These are phyloP conservation scores for Chelonus insularis DNA, from an alignment of 1,140 invertebrate species.

Conservation along the genomic window DNA sequence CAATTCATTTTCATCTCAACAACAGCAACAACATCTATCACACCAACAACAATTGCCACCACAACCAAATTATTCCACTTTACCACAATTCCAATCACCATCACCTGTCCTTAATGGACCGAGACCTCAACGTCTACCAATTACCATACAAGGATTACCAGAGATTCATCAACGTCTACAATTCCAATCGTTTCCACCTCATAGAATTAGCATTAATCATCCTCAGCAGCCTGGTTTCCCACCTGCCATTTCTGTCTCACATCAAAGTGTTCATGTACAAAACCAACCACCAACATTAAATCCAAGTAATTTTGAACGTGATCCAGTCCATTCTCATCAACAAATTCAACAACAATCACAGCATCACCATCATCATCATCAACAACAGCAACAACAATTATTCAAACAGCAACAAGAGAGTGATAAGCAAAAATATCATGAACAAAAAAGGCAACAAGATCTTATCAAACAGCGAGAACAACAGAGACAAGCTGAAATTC, in stretches of 20 bases:
- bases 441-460: constrained; percentile 38
- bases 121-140: constrained; percentile 42
- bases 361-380: constrained; percentile 25
- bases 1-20: constrained; percentile 49
- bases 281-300: constrained; percentile 32
- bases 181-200: constrained; percentile 42
- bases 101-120: constrained; percentile 31
- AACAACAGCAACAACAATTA: constrained; percentile 31
- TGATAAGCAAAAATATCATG: constrained; percentile 48
- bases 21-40: constrained; percentile 35
- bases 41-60: constrained; percentile 38
- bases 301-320: constrained; percentile 17
- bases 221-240: constrained; percentile 46
- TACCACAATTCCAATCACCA: constrained; percentile 39
- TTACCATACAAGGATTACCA: constrained; percentile 54
- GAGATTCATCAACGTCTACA: constrained; percentile 47
- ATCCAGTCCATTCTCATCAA: too few species aligned
- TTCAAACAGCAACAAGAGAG: constrained; percentile 42
- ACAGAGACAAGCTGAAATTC: constrained; percentile 38
- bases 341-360: constrained; percentile 8
- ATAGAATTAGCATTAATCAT: constrained; percentile 45
- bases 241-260: constrained; percentile 40
- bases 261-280: constrained; percentile 46
- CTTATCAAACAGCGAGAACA: constrained; percentile 41
- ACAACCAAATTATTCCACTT: constrained; percentile 48